Percentiles rank a stretch among this genome's conserved stretches.
phyloP scores from a whole-genome alignment of 2,888 invertebrate genomes.

The Cinara cedri region DNA sequence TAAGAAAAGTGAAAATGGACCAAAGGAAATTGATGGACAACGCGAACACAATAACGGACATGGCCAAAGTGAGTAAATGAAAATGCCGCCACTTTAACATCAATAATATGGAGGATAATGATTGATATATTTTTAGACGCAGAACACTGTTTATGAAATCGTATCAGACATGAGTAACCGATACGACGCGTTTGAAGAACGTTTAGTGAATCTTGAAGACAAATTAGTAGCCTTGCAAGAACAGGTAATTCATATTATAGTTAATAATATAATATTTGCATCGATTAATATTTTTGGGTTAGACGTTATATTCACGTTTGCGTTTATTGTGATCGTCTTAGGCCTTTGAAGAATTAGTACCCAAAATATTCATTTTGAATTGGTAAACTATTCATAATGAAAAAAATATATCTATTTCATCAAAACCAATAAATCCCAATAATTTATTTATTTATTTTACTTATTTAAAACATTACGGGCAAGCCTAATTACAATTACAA shows the following conservation, averaged over 20 bases:
- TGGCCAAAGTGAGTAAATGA: constrained; percentile 87
- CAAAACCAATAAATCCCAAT: too few species aligned
- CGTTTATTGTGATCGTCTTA: too few species aligned
- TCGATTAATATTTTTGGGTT: too few species aligned
- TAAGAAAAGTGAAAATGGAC: constrained; percentile 99
- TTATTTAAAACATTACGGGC: too few species aligned
- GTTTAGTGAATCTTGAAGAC: constrained; percentile 90
- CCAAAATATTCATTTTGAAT: too few species aligned
- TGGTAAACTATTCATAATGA: too few species aligned
- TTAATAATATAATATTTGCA: too few species aligned
- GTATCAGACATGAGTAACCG: constrained; percentile 96
- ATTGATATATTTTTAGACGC: constrained; percentile 74
- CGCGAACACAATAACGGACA: constrained; percentile 97
- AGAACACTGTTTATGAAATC: constrained; percentile 96
- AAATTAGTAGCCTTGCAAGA: constrained; percentile 82
- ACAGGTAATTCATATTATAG: constrained; percentile 63
- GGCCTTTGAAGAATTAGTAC: too few species aligned
- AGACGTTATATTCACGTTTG: too few species aligned
- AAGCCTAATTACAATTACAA: too few species aligned
- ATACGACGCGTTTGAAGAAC: constrained; percentile 91
- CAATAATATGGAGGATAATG: constrained; percentile 52
- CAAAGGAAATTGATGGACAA: constrained; percentile 99
- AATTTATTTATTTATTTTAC: too few species aligned
- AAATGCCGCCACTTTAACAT: neutral
- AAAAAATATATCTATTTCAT: too few species aligned